phyloP scores from a whole-genome alignment of 2,797 vertebrate genomes.

The Siniperca scherzeri region DNA sequence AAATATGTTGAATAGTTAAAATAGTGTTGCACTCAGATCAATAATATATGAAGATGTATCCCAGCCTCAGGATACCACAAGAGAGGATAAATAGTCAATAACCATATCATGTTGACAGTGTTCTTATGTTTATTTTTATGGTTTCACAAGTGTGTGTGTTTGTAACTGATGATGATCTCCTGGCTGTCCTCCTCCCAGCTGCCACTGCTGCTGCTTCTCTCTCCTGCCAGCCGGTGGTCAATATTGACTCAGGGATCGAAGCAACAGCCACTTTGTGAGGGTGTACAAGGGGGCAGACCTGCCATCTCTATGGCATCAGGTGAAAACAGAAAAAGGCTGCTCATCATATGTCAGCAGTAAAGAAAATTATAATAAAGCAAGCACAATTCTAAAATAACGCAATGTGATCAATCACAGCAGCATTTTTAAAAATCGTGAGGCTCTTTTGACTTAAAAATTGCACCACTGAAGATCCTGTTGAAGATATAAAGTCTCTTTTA shows the following conservation, averaged over 20 bases:
- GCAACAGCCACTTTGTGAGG: conserved; percentile 80
- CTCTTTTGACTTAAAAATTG: not conserved
- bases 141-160: conserved; percentile 12
- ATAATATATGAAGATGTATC: not conserved
- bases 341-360: conserved; percentile 19
- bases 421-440: not conserved
- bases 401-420: not conserved
- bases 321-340: conserved; percentile 63
- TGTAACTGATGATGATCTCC: conserved; percentile 8
- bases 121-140: not conserved
- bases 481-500: not conserved
- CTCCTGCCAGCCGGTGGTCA: conserved; percentile 72
- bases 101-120: not conserved
- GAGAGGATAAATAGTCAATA: not conserved
- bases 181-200: conserved; percentile 40
- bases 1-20: not conserved
- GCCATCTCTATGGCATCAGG: conserved; percentile 74
- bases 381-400: not conserved
- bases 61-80: not conserved
- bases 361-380: not conserved
- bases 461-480: not conserved
- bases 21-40: not conserved
- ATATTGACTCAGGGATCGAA: conserved; percentile 85
- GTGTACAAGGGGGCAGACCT: conserved; percentile 39
- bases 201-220: conserved; percentile 60